Conservation (phyloP, 2,113 vertebrate species). For the Megaceryle torquata region DNA sequence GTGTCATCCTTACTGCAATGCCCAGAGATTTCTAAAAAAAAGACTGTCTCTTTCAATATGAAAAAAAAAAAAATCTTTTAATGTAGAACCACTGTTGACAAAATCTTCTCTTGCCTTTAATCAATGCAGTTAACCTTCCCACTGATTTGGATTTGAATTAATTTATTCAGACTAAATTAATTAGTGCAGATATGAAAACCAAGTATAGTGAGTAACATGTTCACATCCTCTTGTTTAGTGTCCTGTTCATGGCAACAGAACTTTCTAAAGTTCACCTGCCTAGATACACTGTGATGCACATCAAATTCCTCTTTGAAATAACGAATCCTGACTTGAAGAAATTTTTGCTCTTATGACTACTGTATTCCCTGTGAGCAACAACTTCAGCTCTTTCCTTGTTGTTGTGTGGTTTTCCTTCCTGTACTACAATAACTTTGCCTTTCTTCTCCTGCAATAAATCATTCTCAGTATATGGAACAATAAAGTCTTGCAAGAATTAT, state of each 20-base stretch:
- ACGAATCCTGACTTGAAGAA: not conserved
- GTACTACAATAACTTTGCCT: not conserved
- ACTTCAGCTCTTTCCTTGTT: not conserved
- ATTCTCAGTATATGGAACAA: not conserved
- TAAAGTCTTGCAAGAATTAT: not conserved
- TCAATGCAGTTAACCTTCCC: too few relatives aligned
- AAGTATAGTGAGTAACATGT: slow-evolving; percentile 5
- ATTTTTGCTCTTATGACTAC: not conserved
- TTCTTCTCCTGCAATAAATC: not conserved
- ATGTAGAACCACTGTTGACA: not conserved
- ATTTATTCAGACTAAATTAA: too few relatives aligned
- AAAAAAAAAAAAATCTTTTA: not conserved
- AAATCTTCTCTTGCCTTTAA: not conserved
- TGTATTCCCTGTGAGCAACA: not conserved
- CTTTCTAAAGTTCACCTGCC: not conserved
- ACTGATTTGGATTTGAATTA: too few relatives aligned
- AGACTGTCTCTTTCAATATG: not conserved
- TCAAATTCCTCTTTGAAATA: not conserved
- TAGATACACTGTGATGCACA: not conserved
- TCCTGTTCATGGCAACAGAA: not conserved
- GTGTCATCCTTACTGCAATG: not conserved
- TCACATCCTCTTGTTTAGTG: not conserved
- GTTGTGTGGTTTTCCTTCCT: not conserved
- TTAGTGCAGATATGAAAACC: not conserved
- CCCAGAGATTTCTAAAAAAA: not conserved